Base-by-base conservation (phyloP, 1,140 invertebrate species). In the Drosophila murphyi region DNA sequence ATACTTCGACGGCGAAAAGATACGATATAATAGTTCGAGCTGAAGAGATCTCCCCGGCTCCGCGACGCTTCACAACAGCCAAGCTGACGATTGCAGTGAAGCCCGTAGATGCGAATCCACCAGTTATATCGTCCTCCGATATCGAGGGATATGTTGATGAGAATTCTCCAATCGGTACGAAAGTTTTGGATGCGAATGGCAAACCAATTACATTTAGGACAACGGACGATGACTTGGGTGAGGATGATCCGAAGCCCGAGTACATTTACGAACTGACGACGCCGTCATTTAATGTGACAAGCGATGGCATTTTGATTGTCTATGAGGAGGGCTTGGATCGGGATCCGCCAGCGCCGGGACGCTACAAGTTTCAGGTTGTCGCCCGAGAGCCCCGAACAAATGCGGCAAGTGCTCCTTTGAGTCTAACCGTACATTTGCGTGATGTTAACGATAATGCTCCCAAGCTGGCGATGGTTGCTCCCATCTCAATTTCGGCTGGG, bases 381-480 rank as follows among this genome's bases (percentile, higher is more conserved):
- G 97, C 97, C 2, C 93, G 97, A 10, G 97, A 98, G 92, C 95
- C 95, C 61, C 95, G 94, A 10, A 96, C 96, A 2, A 94, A 95
- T 41, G 96, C 96, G 0, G 97, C 96, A 4, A 97, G 96, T 71
- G 94, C 96, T 8, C 97, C 97, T 0, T 92, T 96, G 3, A 96
- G 96, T 0, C 93, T 98, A 12, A 95, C 95, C 2, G 97, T 98
- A 0, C 94, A 95, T 35, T 92, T 98, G 29, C 94, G 96, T 50
- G 97, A 98, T 90, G 95, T 97, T 4, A 98, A 98, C 83, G 97
- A 98, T 80, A 98, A 98, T 92, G 94, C 96, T 0, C 97, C 97
- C 0, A 93, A 95, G 60, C 93, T 98, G 72, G 95, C 96, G 0
- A 96, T 96, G 93, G 95, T 96, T 2, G 92, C 96, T 3, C 96